Base-by-base conservation (phyloP, 2,888 invertebrate species). In the Drosophila nr. perissopoda region DNA sequence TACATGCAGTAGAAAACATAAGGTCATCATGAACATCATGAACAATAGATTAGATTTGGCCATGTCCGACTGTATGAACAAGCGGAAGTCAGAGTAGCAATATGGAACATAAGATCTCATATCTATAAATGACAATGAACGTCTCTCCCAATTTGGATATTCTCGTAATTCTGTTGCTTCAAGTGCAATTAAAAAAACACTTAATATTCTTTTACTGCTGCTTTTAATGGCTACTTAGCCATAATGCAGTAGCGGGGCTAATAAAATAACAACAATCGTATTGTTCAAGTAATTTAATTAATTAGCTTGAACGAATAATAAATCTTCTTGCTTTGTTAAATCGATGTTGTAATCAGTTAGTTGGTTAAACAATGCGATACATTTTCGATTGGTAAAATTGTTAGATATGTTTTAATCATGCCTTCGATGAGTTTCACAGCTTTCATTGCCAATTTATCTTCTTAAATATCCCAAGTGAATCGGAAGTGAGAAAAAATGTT, bases 381-480 rank as follows among this genome's bases (percentile, higher is more conserved):
- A 5, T 13, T 18, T n/a, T 38, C 27, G 2, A 27, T 29, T 38
- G 27, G 27, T n/a, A 38, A 56, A 38, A n/a, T 56, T 53, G 18
- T 36, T 36, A 16, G 25, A 54, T 54, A 25, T 54, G 34, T 16
- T 5, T 18, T 54, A 54, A 36, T 36, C 18, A 25, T 54, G 16
- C 34, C 36, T 10, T 18, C 25, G 36, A 25, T 36, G 10, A 27
- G 27, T 29, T 56, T 18, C 38, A n/a, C 38, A 5, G n/a, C 16
- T n/a, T 29, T 56, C 29, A 40, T 5, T 56, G n/a, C 40, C 62
- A 52, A 74, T 74, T 74, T 45, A 70, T 75, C 70, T 70, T 66
- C 45, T 51, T 70, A 63, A 74, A 57, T 36, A 53, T 59, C 33
- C 57, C 49, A 40, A 31, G 10, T n/a, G n/a, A 27, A 13, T 4